phyloP scores from a whole-genome alignment of 2,113 vertebrate species.

The Alethe diademata region DNA sequence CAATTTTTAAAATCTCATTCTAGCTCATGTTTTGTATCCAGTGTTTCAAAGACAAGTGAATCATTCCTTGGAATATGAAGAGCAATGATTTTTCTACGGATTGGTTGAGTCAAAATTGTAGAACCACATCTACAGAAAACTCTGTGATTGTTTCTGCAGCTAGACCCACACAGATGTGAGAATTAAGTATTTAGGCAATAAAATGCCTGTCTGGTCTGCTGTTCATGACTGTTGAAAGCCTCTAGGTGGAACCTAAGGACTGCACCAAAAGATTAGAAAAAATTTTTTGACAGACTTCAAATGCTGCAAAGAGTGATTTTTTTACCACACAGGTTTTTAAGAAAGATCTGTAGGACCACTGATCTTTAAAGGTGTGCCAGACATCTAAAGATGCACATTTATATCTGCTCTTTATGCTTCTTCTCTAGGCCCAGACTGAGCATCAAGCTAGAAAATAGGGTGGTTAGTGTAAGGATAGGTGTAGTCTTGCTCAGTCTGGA shows the following conservation, averaged over 20 bases:
- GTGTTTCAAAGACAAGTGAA: background rate
- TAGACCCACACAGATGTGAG: background rate
- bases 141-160: background rate
- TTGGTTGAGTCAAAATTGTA: background rate
- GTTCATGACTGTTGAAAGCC: background rate
- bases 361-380: background rate
- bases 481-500: background rate
- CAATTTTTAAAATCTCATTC: background rate
- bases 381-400: background rate
- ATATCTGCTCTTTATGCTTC: background rate
- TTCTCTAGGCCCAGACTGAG: background rate
- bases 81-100: background rate
- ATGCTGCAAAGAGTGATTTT: background rate
- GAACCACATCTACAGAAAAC: background rate
- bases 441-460: background rate
- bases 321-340: background rate
- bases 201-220: background rate
- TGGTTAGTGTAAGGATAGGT: background rate
- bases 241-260: conserved; percentile 54
- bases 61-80: background rate
- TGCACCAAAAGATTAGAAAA: background rate
- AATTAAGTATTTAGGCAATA: background rate
- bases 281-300: background rate
- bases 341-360: background rate
- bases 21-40: background rate